Base-by-base conservation (phyloP, 2,888 invertebrate genomes). In the Microchrysa polita region DNA sequence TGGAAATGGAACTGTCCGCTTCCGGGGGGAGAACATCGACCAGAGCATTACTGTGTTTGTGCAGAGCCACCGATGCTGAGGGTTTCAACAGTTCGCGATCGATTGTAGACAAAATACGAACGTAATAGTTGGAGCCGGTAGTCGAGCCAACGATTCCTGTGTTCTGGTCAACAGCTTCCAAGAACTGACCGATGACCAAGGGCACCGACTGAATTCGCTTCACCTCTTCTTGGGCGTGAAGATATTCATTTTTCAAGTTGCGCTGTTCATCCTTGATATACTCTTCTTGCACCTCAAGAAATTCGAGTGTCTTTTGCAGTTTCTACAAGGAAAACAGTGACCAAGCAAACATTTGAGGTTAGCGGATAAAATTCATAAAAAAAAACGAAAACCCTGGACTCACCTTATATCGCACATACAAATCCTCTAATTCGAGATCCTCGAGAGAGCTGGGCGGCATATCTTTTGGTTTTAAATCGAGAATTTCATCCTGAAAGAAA, bases 261-360 rank as follows among this genome's bases (percentile, higher is more conserved):
- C 98, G 91, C 83, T 98, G 98, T 86, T 99, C 99, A 89, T 98
- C 97, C 86, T 99, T 99, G 73, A 99, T 98, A 83, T 99, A 99
- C 81, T 98, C 98, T 83, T 99, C 99, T 87, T 99, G 98, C 0
- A 99, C 98, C 84, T 97, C 96, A 10, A 99, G 87, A 84, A 98
- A 99, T 84, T 99, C 98, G 23, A 99, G 85, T 87, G 97, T 96
- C 77, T 95, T 92, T 86, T 97, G 97, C 18, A 99, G 87, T 90
- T 97, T 98, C 94, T 96, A 60, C 48, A 5, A 18, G n/a, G 12
- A 48, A 48, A 44, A 73, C n/a, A 14, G 23, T 34, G 27, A 34
- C 27, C 4, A 34, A 2, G 27, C 34, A 67, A 18, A 23, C 7
- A 67, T 61, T 63, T 73, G 60, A 74, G 73, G 74, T 75, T 74